Conservation (phyloP, 1,140 invertebrate genomes). For the Trigoniulus corallinus region DNA sequence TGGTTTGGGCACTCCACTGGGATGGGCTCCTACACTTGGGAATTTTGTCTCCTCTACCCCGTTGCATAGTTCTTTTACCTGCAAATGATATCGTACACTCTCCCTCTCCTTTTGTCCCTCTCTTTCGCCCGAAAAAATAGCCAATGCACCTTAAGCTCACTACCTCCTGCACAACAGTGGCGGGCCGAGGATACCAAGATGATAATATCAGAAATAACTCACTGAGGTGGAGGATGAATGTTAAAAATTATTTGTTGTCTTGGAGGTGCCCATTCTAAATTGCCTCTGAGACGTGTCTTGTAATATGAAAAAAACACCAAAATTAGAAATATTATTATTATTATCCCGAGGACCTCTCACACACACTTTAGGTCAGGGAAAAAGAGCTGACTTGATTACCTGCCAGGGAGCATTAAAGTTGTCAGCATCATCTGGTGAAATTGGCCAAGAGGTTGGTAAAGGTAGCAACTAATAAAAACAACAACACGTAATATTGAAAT, state of each 20-base stretch:
- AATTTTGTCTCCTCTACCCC: no score
- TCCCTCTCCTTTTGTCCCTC: no score
- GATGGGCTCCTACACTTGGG: no score
- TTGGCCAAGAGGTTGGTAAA: conserved; percentile 48
- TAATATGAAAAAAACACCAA: conserved; percentile 3
- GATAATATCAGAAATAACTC: no score
- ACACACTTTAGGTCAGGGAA: conserved; percentile 1
- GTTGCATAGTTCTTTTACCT: no score
- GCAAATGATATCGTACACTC: no score
- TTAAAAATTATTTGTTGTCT: conserved; percentile 70
- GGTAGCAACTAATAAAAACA: conserved; percentile 40
- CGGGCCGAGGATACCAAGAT: no score
- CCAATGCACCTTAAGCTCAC: no score
- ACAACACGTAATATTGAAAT: conserved; percentile 7
- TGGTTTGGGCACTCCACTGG: no score
- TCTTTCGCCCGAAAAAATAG: no score
- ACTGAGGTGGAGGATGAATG: conserved; percentile 48
- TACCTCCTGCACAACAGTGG: no score
- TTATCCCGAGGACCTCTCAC: background rate
- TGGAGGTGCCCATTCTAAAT: conserved; percentile 66
- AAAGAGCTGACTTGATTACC: background rate
- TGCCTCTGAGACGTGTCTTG: conserved; percentile 46
- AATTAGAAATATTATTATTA: background rate
- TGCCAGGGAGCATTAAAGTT: conserved; percentile 8
- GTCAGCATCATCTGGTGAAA: conserved; percentile 40